These are phyloP conservation scores for Xiphophorus hellerii DNA, from an alignment of 2,113 vertebrate species.

Conservation along the genomic window DNA sequence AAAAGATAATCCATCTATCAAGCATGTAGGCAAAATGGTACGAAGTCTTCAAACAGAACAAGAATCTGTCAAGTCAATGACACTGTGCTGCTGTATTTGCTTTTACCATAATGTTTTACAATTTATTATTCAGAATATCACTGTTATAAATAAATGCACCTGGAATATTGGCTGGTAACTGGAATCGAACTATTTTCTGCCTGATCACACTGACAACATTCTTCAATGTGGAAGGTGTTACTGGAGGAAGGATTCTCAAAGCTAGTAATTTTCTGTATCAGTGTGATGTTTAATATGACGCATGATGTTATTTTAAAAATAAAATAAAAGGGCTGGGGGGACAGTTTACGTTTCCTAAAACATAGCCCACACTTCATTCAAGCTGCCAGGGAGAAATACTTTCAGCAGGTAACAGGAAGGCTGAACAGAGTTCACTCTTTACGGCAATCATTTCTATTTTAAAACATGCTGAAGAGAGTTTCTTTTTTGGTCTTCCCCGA, in stretches of 20 bases:
- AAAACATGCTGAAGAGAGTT: neutral
- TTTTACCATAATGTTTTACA: neutral
- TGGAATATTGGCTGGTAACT: neutral
- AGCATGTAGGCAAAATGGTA: slow-evolving; percentile 8
- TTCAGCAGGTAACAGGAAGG: neutral
- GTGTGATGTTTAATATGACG: neutral
- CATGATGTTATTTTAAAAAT: no score
- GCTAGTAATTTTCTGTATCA: neutral
- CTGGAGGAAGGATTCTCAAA: neutral
- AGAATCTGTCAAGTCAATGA: neutral
- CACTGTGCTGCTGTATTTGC: neutral
- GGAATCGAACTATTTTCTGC: neutral
- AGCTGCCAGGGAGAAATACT: neutral
- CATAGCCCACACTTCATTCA: neutral
- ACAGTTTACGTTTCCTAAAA: neutral
- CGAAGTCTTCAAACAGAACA: slow-evolving; percentile 4
- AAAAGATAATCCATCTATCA: slow-evolving; percentile 18
- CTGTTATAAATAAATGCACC: no score
- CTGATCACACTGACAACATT: neutral
- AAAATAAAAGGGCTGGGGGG: no score
- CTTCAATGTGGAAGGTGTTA: neutral
- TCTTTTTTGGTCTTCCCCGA: no score
- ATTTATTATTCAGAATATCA: no score
- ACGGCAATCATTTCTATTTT: neutral
- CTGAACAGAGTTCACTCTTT: neutral